Percentiles rank a stretch among this genome's conserved stretches.
These are phyloP conservation scores for Meles meles DNA, from an alignment of 2,113 vertebrate species.

Conservation along the genomic window DNA sequence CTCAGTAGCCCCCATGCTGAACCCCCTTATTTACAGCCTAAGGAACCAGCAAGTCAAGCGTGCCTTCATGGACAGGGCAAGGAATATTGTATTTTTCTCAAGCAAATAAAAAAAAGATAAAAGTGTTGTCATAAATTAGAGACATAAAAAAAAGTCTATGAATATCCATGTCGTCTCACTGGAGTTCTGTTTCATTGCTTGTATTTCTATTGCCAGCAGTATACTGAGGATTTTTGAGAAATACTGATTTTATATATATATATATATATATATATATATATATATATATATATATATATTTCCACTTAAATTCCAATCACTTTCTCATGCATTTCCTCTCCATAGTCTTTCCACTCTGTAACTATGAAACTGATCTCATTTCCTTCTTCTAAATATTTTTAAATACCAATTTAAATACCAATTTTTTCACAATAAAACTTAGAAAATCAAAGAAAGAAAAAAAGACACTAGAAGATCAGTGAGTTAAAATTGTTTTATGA, in stretches of 20 bases:
- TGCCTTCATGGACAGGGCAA: too few relatives aligned
- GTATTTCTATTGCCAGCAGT: not conserved
- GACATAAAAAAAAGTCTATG: not conserved
- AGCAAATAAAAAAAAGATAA: too few relatives aligned
- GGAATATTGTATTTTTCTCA: too few relatives aligned
- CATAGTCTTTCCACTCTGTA: not conserved
- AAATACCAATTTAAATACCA: not conserved
- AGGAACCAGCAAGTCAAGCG: too few relatives aligned
- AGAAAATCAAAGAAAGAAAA: not conserved
- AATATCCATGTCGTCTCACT: not conserved
- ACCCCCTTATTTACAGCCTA: too few relatives aligned
- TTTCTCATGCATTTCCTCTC: not conserved
- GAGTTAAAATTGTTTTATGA: too few relatives aligned
- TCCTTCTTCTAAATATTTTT: not conserved
- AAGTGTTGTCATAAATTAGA: not conserved
- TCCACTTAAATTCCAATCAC: not conserved
- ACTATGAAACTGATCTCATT: not conserved
- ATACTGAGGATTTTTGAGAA: not conserved
- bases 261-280: too few relatives aligned
- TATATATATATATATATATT: not conserved
- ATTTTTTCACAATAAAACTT: not conserved
- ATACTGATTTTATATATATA: not conserved
- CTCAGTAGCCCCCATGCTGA: too few relatives aligned
- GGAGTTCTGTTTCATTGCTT: not conserved
- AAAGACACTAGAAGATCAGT: too few relatives aligned